Conservation (phyloP, 2,888 invertebrate genomes). For the Himalopsyche japonica region DNA sequence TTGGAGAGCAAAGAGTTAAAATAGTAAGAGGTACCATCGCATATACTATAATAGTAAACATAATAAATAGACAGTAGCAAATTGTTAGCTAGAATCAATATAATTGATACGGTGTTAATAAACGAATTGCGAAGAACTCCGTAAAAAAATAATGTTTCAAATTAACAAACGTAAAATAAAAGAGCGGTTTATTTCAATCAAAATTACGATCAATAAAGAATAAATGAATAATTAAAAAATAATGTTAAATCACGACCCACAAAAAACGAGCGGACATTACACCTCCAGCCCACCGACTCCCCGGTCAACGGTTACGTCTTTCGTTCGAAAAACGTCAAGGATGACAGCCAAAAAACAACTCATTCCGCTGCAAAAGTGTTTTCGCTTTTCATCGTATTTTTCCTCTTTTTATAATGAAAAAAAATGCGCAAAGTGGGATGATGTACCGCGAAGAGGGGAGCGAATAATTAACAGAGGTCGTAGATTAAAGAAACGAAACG, state of each 20-base stretch:
- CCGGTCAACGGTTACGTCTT: neutral
- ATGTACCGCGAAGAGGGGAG: neutral
- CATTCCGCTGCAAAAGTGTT: neutral
- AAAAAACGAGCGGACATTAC: neutral
- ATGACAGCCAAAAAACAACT: constrained; percentile 18
- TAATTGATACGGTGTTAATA: neutral
- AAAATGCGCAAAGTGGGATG: neutral
- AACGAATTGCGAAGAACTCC: neutral
- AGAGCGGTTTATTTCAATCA: neutral
- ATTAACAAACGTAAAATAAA: neutral
- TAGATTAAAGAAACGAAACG: constrained; percentile 28
- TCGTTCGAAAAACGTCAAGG: constrained; percentile 9
- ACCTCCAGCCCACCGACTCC: neutral
- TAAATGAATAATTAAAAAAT: neutral
- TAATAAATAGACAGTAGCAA: too few relatives aligned
- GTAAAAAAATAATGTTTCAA: neutral
- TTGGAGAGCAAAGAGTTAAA: too few relatives aligned
- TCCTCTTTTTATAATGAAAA: neutral
- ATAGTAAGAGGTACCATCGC: too few relatives aligned
- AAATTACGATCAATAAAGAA: neutral
- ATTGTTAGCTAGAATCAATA: too few relatives aligned
- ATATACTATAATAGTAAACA: too few relatives aligned
- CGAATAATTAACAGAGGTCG: constrained; percentile 25
- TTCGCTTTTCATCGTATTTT: neutral
- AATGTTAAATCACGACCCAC: neutral